Evolutionary conservation across 2,797 vertebrate genomes (phyloP).

Genomic region (Thamnophis elegans): DNA sequence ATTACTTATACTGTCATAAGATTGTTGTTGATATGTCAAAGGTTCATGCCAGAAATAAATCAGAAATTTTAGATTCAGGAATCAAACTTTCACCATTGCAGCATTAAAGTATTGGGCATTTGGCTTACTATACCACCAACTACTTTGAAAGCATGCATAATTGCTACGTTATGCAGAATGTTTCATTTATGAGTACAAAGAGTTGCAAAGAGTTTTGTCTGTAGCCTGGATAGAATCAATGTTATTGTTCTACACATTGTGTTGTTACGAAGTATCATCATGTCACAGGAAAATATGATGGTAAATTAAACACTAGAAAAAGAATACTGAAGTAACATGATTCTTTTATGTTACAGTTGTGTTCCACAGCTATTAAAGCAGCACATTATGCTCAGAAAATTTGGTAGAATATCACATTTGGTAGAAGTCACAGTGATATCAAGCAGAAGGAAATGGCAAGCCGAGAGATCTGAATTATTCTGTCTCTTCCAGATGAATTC

Average conservation of each 20-base stretch:
- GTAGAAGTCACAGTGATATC: not conserved
- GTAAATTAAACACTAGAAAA: not conserved
- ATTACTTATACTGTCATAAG: not conserved
- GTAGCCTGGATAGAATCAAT: not conserved
- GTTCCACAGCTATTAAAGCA: not conserved
- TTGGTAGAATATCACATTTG: not conserved
- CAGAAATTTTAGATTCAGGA: slow-evolving; percentile 20
- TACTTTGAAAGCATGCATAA: not conserved
- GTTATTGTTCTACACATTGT: not conserved
- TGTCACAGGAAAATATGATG: not conserved
- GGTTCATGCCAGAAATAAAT: slow-evolving; percentile 15
- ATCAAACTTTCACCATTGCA: not conserved
- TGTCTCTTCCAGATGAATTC: not conserved
- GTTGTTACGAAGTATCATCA: not conserved
- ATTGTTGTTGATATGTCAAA: slow-evolving; percentile 10
- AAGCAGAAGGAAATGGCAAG: not conserved
- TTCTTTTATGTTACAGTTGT: not conserved
- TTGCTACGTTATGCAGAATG: not conserved
- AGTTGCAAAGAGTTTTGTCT: not conserved
- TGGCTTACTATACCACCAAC: not conserved
- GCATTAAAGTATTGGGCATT: slow-evolving; percentile 12
- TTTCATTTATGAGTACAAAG: not conserved
- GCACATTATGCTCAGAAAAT: not conserved
- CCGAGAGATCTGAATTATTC: not conserved
- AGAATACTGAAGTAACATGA: not conserved